Conservation (phyloP, 2,797 vertebrate genomes). For the Pseudotriccus pelzelni region DNA sequence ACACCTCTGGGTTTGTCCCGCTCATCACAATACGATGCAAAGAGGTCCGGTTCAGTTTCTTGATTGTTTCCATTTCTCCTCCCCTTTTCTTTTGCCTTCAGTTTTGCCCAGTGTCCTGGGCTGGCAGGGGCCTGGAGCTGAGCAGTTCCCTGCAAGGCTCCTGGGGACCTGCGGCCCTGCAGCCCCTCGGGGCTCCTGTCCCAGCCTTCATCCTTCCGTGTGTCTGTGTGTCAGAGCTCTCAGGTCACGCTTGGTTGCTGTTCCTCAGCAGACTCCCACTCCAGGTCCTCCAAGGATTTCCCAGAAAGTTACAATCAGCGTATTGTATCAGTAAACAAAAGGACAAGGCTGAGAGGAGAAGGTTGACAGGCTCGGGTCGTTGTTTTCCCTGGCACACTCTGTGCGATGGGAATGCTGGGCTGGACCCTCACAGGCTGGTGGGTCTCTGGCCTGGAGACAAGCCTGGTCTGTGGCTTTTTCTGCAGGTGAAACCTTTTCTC, state of each 20-base stretch:
- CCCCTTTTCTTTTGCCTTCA: background rate
- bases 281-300: background rate
- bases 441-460: background rate
- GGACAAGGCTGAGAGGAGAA: background rate
- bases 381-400: accelerated
- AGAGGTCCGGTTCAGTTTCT: background rate
- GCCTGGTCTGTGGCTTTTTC: background rate
- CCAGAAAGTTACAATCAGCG: background rate
- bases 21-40: background rate
- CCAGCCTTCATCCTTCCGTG: background rate
- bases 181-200: background rate
- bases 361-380: background rate
- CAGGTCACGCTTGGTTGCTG: background rate
- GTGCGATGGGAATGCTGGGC: background rate
- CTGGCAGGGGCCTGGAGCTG: accelerated
- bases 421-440: background rate
- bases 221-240: accelerated
- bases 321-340: background rate
- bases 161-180: background rate
- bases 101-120: background rate
- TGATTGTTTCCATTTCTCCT: background rate
- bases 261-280: background rate
- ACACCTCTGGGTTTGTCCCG: background rate
- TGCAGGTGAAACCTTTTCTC: background rate
- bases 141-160: background rate